Conservation (phyloP, 2,888 invertebrate species). For the Drosophila infuscata region DNA sequence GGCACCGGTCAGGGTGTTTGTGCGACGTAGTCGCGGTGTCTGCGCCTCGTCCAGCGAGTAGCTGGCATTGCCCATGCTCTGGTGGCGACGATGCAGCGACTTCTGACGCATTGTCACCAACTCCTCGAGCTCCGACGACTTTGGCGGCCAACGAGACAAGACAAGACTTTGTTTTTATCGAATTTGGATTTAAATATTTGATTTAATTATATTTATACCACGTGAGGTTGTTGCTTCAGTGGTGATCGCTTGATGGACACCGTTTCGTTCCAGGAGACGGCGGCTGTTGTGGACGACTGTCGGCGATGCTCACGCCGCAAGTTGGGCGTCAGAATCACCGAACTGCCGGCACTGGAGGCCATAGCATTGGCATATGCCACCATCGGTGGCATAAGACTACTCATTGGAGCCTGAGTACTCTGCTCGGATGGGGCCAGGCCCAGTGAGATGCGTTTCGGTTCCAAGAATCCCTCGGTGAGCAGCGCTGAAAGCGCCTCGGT, state of each 20-base stretch:
- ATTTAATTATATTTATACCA: slow-evolving; percentile 48
- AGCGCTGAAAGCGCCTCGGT: slow-evolving; percentile 92
- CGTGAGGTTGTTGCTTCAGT: slow-evolving; percentile 46
- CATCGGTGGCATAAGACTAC: slow-evolving; percentile 63
- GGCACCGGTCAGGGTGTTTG: slow-evolving; percentile 81
- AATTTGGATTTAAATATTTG: background rate
- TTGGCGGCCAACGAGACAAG: slow-evolving; percentile 21
- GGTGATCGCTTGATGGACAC: slow-evolving; percentile 81
- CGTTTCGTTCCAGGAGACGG: slow-evolving; percentile 85
- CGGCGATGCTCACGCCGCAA: slow-evolving; percentile 77
- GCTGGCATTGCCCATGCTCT: slow-evolving; percentile 83
- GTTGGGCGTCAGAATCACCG: slow-evolving; percentile 71
- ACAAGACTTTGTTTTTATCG: background rate
- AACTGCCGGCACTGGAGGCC: slow-evolving; percentile 70
- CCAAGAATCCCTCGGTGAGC: slow-evolving; percentile 93
- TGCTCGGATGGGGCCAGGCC: slow-evolving; percentile 89
- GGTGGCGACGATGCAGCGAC: slow-evolving; percentile 82
- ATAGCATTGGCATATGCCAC: slow-evolving; percentile 66
- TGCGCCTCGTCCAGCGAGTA: slow-evolving; percentile 78
- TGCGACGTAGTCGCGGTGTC: slow-evolving; percentile 56
- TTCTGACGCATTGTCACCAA: slow-evolving; percentile 82
- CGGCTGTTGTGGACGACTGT: slow-evolving; percentile 84
- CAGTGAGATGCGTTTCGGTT: slow-evolving; percentile 93
- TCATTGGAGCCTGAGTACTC: slow-evolving; percentile 36
- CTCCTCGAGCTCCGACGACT: slow-evolving; percentile 67